These are phyloP conservation scores for Silurus lanzhouensis DNA, from an alignment of 2,797 vertebrate species.

Conservation along the genomic window DNA sequence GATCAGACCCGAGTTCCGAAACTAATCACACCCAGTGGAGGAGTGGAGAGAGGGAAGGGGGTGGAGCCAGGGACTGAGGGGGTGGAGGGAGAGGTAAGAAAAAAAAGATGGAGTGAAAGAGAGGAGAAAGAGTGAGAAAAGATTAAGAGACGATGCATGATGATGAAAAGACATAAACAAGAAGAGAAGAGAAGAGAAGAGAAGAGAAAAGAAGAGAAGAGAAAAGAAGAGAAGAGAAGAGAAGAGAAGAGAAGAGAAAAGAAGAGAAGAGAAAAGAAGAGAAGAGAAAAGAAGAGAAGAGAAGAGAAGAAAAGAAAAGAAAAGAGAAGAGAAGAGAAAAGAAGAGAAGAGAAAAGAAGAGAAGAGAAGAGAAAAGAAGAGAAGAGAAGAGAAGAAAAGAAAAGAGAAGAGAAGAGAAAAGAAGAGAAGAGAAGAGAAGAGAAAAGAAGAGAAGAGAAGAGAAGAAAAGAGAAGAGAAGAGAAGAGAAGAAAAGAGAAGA, in stretches of 20 bases:
- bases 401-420: neutral
- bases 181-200: neutral
- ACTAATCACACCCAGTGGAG: constrained; percentile 51
- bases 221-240: neutral
- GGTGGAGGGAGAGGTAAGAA: neutral
- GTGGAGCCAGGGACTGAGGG: constrained; percentile 26
- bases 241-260: neutral
- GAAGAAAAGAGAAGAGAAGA: neutral
- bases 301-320: too few relatives aligned
- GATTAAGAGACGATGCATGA: neutral
- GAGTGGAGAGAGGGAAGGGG: constrained; percentile 54
- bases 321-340: neutral
- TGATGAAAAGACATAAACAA: neutral
- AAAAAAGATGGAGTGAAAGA: neutral
- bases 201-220: neutral
- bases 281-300: neutral
- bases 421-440: neutral
- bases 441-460: neutral
- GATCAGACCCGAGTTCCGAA: constrained; percentile 35
- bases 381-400: too few relatives aligned
- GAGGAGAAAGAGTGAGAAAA: neutral
- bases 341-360: neutral
- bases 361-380: neutral
- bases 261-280: neutral
- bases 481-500: neutral